These are phyloP conservation scores for Eledona agricola DNA, from an alignment of 2,888 invertebrate species.

Conservation along the genomic window DNA sequence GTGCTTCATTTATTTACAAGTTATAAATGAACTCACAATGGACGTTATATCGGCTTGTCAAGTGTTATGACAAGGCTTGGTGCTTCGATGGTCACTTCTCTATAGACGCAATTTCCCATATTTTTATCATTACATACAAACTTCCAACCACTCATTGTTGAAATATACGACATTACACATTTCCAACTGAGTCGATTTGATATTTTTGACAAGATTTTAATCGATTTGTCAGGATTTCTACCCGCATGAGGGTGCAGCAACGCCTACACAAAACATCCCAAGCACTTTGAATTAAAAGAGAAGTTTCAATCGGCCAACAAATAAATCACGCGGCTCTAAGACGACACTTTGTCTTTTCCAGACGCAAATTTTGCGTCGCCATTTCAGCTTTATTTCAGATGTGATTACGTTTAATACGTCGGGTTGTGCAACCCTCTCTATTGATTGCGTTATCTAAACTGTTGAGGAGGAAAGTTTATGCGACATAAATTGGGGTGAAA, in stretches of 20 bases:
- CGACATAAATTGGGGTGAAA: conserved; percentile 36
- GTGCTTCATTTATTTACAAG: conserved; percentile 31
- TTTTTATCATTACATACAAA: too few species aligned
- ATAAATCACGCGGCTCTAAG: too few species aligned
- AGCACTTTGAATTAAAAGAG: background rate
- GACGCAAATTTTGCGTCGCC: conserved; percentile 36
- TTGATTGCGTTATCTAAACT: conserved; percentile 40
- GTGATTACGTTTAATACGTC: conserved; percentile 41
- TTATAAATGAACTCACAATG: conserved; percentile 31
- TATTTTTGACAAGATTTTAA: background rate
- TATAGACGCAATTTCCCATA: conserved; percentile 22
- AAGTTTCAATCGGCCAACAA: too few species aligned
- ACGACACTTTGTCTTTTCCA: background rate
- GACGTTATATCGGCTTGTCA: conserved; percentile 27
- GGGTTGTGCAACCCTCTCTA: conserved; percentile 33
- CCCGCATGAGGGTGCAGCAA: too few species aligned
- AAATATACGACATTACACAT: too few species aligned
- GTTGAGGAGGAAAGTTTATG: conserved; percentile 37
- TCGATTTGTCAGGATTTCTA: too few species aligned
- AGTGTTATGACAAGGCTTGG: conserved; percentile 29
- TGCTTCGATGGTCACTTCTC: conserved; percentile 22
- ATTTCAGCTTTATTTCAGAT: conserved; percentile 41
- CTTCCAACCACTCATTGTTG: too few species aligned
- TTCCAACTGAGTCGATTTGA: too few species aligned
- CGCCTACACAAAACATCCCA: too few species aligned